Evolutionary conservation across 1,140 invertebrate genomes (phyloP).

Genomic region (Drosophila nigromelanica): DNA sequence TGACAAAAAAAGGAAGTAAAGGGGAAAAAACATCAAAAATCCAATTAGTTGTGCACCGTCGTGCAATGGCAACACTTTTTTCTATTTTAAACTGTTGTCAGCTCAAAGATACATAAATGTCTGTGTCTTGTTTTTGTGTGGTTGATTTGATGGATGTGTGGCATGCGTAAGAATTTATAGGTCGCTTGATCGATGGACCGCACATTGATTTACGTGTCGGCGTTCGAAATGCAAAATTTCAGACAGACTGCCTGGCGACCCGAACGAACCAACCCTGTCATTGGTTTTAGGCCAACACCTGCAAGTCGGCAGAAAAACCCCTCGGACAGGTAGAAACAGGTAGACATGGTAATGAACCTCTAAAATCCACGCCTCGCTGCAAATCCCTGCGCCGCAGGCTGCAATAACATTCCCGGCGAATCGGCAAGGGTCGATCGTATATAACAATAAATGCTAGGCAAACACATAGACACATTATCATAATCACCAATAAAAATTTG

Average conservation of each 20-base stretch:
- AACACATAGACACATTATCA: conserved; percentile 63
- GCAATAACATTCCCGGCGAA: conserved; percentile 46
- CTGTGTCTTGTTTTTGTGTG: conserved; percentile 6
- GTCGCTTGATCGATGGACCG: conserved; percentile 63
- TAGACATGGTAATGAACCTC: conserved; percentile 68
- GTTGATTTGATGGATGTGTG: conserved; percentile 72
- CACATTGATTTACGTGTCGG: conserved; percentile 59
- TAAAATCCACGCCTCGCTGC: conserved; percentile 74
- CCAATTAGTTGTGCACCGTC: conserved; percentile 65
- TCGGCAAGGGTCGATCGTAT: conserved; percentile 3
- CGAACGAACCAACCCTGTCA: neutral
- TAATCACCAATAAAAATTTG: conserved; percentile 77
- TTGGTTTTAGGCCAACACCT: conserved; percentile 42
- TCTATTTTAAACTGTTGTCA: conserved; percentile 46
- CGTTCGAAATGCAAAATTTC: conserved; percentile 57
- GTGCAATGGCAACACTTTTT: conserved; percentile 36
- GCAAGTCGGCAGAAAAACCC: conserved; percentile 57
- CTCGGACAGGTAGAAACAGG: conserved; percentile 11
- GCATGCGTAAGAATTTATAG: conserved; percentile 75
- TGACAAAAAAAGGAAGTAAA: conserved; percentile 47
- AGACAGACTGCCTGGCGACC: conserved; percentile 67
- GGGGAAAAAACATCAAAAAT: conserved; percentile 50
- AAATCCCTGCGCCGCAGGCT: conserved; percentile 49
- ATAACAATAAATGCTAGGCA: conserved; percentile 54
- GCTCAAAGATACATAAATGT: conserved; percentile 30